Evolutionary conservation across 2,888 invertebrate genomes (phyloP).

Genomic region (Strigamia maritima): DNA sequence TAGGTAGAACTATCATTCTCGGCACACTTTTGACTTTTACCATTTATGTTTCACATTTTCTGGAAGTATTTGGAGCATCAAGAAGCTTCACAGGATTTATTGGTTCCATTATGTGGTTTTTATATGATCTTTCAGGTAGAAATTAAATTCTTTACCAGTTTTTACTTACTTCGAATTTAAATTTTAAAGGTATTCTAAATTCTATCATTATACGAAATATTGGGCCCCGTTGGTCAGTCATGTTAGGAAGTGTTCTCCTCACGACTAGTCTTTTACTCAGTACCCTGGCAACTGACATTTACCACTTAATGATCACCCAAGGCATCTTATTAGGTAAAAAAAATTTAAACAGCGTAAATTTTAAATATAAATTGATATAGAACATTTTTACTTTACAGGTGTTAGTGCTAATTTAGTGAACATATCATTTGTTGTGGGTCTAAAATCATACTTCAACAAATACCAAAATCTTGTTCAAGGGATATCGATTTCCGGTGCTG

Average conservation of each 20-base stretch:
- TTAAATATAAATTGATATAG: neutral
- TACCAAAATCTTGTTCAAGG: constrained; percentile 26
- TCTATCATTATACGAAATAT: neutral
- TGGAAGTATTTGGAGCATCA: constrained; percentile 33
- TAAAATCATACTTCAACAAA: constrained; percentile 9
- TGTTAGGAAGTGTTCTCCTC: constrained; percentile 15
- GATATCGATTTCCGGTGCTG: neutral
- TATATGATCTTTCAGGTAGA: constrained; percentile 36
- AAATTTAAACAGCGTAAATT: neutral
- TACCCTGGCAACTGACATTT: constrained; percentile 18
- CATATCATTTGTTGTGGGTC: neutral
- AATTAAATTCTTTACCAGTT: neutral
- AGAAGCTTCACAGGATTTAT: constrained; percentile 31
- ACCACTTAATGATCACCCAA: constrained; percentile 22
- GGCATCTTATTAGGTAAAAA: constrained; percentile 34
- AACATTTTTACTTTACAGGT: constrained; percentile 16
- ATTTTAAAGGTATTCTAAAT: neutral
- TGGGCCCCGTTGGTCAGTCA: constrained; percentile 25
- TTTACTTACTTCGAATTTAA: neutral
- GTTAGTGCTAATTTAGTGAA: neutral
- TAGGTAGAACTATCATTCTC: constrained; percentile 15
- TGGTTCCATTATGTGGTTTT: constrained; percentile 36
- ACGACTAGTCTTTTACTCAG: constrained; percentile 8
- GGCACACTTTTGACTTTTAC: constrained; percentile 35
- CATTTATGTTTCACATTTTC: constrained; percentile 35